phyloP scores from a whole-genome alignment of 2,888 invertebrate genomes.

The Andrena flavipes region DNA sequence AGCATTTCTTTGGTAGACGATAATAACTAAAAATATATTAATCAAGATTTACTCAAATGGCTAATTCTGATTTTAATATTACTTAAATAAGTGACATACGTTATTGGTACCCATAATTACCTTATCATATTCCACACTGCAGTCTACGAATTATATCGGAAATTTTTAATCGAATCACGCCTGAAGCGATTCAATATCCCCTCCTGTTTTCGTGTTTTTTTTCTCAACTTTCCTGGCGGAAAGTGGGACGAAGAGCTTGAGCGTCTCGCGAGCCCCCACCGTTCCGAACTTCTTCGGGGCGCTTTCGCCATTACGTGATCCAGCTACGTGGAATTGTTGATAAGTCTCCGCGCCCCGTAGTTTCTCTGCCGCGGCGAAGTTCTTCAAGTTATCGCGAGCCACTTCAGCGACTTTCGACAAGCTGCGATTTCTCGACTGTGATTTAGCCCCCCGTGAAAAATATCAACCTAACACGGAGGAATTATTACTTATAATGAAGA shows the following conservation, averaged over 20 bases:
- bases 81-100: too few relatives aligned
- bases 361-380: conserved; percentile 8
- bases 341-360: conserved; percentile 11
- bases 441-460: not conserved
- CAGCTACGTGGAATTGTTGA: conserved; percentile 40
- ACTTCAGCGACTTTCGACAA: conserved; percentile 15
- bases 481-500: too few relatives aligned
- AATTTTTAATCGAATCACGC: not conserved
- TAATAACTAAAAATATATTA: too few relatives aligned
- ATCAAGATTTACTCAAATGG: too few relatives aligned
- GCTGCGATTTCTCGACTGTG: conserved; percentile 6
- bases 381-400: conserved; percentile 1
- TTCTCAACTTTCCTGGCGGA: not conserved
- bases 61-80: too few relatives aligned
- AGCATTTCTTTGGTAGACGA: too few relatives aligned
- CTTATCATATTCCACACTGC: too few relatives aligned
- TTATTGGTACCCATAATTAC: too few relatives aligned
- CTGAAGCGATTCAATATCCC: not conserved
- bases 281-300: conserved; percentile 9
- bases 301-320: conserved; percentile 16
- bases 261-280: conserved; percentile 1
- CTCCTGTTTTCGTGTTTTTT: not conserved
- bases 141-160: too few relatives aligned
- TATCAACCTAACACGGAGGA: not conserved
- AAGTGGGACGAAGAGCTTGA: conserved; percentile 9